A percentile compares a stretch with the other conserved stretches of the same genome.
Conservation (phyloP, 2,888 invertebrate genomes). For the Apocheima hispidaria region DNA sequence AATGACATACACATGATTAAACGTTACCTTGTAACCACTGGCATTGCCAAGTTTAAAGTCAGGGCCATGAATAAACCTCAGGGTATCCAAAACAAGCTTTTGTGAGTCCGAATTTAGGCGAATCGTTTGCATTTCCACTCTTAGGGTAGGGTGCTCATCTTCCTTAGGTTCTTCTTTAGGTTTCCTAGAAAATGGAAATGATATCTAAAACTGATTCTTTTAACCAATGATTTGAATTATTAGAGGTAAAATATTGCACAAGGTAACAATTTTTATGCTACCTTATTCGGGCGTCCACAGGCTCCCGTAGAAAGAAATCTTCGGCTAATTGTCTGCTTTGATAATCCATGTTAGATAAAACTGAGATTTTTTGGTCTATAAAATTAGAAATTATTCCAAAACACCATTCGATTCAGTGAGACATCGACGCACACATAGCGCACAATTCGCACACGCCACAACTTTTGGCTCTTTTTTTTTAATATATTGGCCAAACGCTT, state of each 20-base stretch:
- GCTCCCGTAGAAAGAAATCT: conserved; percentile 88
- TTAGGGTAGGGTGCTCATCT: conserved; percentile 84
- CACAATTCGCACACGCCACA: background rate
- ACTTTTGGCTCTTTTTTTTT: no score
- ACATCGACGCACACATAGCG: conserved; percentile 9
- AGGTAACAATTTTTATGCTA: conserved; percentile 48
- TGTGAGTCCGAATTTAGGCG: conserved; percentile 89
- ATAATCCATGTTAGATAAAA: conserved; percentile 80
- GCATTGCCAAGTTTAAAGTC: conserved; percentile 86
- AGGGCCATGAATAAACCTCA: conserved; percentile 91
- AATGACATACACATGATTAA: background rate
- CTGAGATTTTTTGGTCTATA: conserved; percentile 31
- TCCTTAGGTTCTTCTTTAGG: conserved; percentile 76
- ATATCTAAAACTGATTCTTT: no score
- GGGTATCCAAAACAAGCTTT: conserved; percentile 90
- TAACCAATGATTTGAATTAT: conserved; percentile 30
- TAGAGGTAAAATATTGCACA: conserved; percentile 44
- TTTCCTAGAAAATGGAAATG: conserved; percentile 60
- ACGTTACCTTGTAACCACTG: conserved; percentile 84
- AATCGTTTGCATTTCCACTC: conserved; percentile 91
- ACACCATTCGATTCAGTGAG: conserved; percentile 2
- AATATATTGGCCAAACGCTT: no score
- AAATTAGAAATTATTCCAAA: conserved; percentile 5
- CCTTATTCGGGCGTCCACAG: conserved; percentile 88
- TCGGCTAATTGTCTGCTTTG: conserved; percentile 85